These are phyloP conservation scores for Holothuria leucospilota DNA, from an alignment of 53 echinoderm and acorn worm genomes.

Conservation along the genomic window DNA sequence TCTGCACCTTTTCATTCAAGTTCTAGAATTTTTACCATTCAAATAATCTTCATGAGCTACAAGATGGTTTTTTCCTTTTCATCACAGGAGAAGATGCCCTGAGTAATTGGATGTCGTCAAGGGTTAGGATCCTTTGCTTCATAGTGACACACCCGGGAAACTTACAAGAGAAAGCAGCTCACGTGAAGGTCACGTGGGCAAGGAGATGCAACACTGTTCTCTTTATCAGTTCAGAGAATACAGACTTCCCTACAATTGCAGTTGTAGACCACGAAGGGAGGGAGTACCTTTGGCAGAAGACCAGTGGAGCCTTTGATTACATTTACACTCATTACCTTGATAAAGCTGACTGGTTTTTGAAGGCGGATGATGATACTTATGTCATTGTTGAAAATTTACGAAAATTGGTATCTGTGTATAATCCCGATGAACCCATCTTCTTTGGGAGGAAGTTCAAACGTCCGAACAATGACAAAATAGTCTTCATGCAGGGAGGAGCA, in stretches of 20 bases:
- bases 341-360: constrained; percentile 55
- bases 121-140: constrained; percentile 80
- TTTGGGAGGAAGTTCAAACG: constrained; percentile 86
- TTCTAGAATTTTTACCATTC: no score
- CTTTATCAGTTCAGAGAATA: constrained; percentile 74
- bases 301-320: constrained; percentile 67
- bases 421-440: constrained; percentile 62
- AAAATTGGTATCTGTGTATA: constrained; percentile 71
- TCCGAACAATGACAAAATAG: constrained; percentile 59
- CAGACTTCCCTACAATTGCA: constrained; percentile 45
- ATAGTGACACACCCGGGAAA: constrained; percentile 82
- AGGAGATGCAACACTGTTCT: constrained; percentile 80
- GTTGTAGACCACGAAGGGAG: constrained; percentile 75
- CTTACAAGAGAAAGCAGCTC: constrained; percentile 68
- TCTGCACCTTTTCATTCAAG: no score
- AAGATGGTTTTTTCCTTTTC: background rate
- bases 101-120: constrained; percentile 61
- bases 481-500: constrained; percentile 88
- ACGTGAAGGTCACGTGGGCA: constrained; percentile 87
- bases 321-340: constrained; percentile 78
- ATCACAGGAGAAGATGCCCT: constrained; percentile 78
- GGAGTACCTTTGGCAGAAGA: constrained; percentile 79
- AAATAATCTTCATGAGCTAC: no score
- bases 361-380: no score
- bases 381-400: constrained; percentile 80